These are phyloP conservation scores for Dorcus parallelipipedus DNA, from an alignment of 2,888 invertebrate genomes.

Conservation along the genomic window DNA sequence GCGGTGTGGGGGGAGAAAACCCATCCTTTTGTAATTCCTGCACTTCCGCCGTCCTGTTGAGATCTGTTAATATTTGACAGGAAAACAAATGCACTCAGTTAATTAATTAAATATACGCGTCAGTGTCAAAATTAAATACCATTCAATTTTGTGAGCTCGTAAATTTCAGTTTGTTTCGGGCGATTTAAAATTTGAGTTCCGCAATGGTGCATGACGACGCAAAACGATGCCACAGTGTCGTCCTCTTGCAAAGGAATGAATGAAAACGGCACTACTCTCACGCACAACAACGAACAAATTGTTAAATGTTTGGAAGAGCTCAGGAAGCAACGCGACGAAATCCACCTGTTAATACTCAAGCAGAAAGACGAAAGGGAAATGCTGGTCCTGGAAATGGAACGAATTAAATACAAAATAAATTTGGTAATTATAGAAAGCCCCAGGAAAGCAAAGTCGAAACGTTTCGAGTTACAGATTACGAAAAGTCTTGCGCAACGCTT, in stretches of 20 bases:
- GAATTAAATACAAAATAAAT: slow-evolving; percentile 39
- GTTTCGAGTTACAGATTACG: slow-evolving; percentile 26
- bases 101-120: too few relatives aligned
- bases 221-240: too few relatives aligned
- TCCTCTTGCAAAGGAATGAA: not conserved
- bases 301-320: slow-evolving; percentile 33
- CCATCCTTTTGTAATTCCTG: slow-evolving; percentile 2
- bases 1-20: slow-evolving; percentile 38
- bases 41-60: slow-evolving; percentile 1
- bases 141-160: too few relatives aligned
- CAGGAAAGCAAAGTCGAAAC: not conserved
- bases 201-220: too few relatives aligned
- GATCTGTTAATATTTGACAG: slow-evolving; percentile 1
- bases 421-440: slow-evolving; percentile 29
- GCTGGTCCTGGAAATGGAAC: slow-evolving; percentile 38
- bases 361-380: slow-evolving; percentile 38
- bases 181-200: too few relatives aligned
- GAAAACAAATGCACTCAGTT: too few relatives aligned
- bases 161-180: too few relatives aligned
- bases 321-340: slow-evolving; percentile 36
- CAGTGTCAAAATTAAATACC: too few relatives aligned
- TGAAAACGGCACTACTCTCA: slow-evolving; percentile 23
- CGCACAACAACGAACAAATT: slow-evolving; percentile 37
- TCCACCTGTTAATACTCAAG: slow-evolving; percentile 35
- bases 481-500: slow-evolving; percentile 38